Conservation (phyloP, 1,140 invertebrate genomes). For the Ylistrum balloti region DNA sequence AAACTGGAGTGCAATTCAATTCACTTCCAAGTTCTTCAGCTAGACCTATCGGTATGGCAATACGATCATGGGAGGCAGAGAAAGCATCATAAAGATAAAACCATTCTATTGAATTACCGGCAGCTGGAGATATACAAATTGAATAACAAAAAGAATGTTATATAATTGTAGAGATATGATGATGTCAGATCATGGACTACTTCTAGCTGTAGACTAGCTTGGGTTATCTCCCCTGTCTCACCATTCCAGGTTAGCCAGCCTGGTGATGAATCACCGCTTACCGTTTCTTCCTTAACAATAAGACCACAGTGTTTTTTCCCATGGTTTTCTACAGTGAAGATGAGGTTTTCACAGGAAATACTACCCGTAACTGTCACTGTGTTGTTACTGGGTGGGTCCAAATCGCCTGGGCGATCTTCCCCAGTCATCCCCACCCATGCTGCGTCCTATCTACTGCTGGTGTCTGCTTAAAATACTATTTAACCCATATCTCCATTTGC, state of each 20-base stretch:
- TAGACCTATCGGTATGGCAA: conserved; percentile 53
- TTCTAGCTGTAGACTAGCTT: neutral
- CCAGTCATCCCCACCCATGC: conserved; percentile 21
- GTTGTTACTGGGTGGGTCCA: neutral
- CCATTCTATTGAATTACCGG: conserved; percentile 52
- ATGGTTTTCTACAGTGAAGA: neutral
- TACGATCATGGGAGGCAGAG: conserved; percentile 47
- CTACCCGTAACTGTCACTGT: neutral
- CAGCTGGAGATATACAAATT: conserved; percentile 59
- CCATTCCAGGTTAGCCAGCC: neutral
- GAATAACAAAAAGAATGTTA: conserved; percentile 49
- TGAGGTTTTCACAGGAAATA: neutral
- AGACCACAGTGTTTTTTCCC: neutral
- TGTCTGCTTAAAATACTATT: conserved; percentile 40
- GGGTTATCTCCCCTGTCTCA: conserved; percentile 23
- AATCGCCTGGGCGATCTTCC: conserved; percentile 23
- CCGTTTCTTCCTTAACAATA: neutral
- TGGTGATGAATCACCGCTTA: conserved; percentile 7
- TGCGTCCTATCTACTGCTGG: neutral
- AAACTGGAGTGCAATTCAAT: conserved; percentile 60
- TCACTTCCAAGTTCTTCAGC: conserved; percentile 53
- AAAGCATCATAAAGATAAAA: conserved; percentile 45
- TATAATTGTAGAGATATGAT: conserved; percentile 41
- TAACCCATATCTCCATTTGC: neutral
- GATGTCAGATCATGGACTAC: neutral